Evolutionary conservation across 2,797 vertebrate genomes (phyloP).

Genomic region (Sebastiscus tertius): DNA sequence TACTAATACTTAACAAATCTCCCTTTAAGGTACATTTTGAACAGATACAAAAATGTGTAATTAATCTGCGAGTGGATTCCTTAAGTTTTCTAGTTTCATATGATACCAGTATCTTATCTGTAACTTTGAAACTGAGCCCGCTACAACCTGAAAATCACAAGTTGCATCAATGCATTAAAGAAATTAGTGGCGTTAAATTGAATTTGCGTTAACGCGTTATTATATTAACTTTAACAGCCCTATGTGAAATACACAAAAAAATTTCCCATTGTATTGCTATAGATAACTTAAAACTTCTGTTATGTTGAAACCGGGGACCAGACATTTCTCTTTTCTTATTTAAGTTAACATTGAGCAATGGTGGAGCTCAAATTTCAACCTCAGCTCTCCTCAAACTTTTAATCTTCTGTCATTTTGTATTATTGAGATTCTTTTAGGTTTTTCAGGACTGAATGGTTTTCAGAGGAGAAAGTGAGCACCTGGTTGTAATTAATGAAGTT

Average conservation of each 20-base stretch:
- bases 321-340: not conserved
- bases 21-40: no score
- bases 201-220: no score
- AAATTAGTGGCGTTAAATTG: no score
- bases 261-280: not conserved
- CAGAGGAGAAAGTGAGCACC: not conserved
- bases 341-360: not conserved
- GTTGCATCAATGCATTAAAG: no score
- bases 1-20: no score
- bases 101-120: no score
- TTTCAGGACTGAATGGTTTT: not conserved
- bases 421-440: not conserved
- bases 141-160: no score
- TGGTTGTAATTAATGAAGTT: constrained; percentile 12
- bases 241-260: not conserved
- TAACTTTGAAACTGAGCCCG: no score
- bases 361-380: not conserved
- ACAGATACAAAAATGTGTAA: no score
- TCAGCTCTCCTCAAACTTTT: not conserved
- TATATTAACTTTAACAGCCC: no score
- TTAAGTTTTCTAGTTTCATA: no score
- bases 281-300: not conserved
- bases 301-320: not conserved
- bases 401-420: not conserved
- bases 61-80: no score